Evolutionary conservation across 1,140 invertebrate species (phyloP).

Genomic region (Bombus difficillimus): DNA sequence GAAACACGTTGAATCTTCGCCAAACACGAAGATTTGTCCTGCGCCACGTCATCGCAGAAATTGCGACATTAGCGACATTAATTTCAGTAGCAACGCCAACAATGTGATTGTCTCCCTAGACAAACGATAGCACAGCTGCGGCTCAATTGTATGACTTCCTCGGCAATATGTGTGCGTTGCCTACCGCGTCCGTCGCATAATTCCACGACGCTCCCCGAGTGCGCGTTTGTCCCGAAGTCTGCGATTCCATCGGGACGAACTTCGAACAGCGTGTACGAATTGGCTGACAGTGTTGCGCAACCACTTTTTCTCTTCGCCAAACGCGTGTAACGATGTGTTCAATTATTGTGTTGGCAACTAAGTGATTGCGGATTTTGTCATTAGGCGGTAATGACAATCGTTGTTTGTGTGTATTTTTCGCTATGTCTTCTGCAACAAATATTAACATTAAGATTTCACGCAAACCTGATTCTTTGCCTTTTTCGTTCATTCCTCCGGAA

Average conservation of each 20-base stretch:
- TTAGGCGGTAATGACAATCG: too few relatives aligned
- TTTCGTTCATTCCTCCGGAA: too few relatives aligned
- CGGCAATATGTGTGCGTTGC: constrained; percentile 2
- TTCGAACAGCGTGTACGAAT: constrained; percentile 3
- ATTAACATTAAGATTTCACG: too few relatives aligned
- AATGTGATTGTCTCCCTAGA: constrained; percentile 10
- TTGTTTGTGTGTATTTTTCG: too few relatives aligned
- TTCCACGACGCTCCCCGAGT: constrained; percentile 15
- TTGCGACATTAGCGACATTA: constrained; percentile 20
- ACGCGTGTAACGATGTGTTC: too few relatives aligned
- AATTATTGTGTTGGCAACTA: too few relatives aligned
- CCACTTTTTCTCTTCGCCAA: not conserved
- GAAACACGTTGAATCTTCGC: too few relatives aligned
- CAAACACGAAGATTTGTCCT: not conserved
- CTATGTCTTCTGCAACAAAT: too few relatives aligned
- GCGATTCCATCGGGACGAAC: constrained; percentile 20
- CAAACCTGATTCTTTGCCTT: too few relatives aligned
- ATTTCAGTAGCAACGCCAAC: not conserved
- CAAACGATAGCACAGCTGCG: constrained; percentile 26
- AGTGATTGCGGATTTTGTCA: too few relatives aligned
- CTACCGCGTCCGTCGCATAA: constrained; percentile 13
- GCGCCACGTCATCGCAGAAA: not conserved
- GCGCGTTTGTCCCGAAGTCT: constrained; percentile 20
- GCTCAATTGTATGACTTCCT: constrained; percentile 15
- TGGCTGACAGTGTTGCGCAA: not conserved